Conservation (phyloP, 2,797 vertebrate genomes). For the Knipowitschia caucasica region DNA sequence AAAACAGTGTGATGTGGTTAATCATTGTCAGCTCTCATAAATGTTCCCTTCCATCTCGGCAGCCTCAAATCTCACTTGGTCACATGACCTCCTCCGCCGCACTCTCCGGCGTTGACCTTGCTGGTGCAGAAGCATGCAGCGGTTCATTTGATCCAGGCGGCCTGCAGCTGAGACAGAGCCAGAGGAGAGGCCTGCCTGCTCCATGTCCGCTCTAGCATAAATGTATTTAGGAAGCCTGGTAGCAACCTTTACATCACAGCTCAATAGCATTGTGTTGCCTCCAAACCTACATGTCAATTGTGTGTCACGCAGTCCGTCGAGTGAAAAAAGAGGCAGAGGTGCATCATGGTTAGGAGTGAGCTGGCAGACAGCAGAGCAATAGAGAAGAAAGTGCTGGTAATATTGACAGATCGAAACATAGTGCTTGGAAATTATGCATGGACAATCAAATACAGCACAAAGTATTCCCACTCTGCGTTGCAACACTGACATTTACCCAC, state of each 20-base stretch:
- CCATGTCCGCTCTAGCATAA: conserved; percentile 62
- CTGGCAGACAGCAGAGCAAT: conserved; percentile 58
- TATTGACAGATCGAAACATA: conserved; percentile 51
- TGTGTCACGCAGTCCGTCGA: conserved; percentile 63
- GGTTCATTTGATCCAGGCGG: conserved; percentile 70
- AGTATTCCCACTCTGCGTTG: not conserved
- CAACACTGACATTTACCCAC: no score
- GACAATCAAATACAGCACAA: not conserved
- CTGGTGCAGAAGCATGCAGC: conserved; percentile 59
- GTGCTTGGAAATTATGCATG: conserved; percentile 28
- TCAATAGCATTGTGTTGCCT: conserved; percentile 71
- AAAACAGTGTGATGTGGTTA: conserved; percentile 56
- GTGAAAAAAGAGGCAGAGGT: conserved; percentile 67
- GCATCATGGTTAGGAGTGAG: conserved; percentile 59
- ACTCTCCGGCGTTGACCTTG: conserved; percentile 67
- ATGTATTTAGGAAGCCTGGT: conserved; percentile 64
- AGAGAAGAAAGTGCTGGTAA: conserved; percentile 42
- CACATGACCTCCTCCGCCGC: conserved; percentile 68
- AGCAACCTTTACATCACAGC: conserved; percentile 74
- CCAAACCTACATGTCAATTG: conserved; percentile 72
- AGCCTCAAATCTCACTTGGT: conserved; percentile 66
- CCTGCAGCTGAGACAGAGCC: conserved; percentile 64
- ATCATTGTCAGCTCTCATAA: conserved; percentile 72
- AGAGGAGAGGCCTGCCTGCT: conserved; percentile 47
- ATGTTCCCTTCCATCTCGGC: conserved; percentile 61